Base-by-base conservation (phyloP, 2,797 vertebrate genomes). In the Clarias pachynema region DNA sequence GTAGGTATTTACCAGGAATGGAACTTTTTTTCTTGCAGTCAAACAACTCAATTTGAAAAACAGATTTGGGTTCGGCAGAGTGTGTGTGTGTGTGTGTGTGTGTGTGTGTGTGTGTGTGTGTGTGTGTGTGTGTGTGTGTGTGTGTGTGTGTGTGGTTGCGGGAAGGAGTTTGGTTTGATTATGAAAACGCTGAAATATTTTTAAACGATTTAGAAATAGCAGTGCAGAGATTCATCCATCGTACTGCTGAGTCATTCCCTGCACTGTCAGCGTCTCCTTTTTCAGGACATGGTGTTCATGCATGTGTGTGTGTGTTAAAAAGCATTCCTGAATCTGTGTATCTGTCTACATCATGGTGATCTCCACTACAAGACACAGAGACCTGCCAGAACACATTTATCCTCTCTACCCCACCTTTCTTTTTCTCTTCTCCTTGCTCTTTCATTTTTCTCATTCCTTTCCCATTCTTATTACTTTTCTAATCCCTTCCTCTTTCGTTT, bases 331-430 rank as follows among this genome's bases (percentile, higher is more conserved):
- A 2, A 12, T 44, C 44, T 82, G 40, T 81, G 57, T 75, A 16
- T 80, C 37, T 83, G 29, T 85, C 29, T 60, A 40, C 26, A 81
- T 85, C 66, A 89, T 85, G 87, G 83, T 86, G 72, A 88, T 86
- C 81, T 81, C 60, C 7, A 75, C 63, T 81, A 82, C 74, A 85
- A 59, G 29, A 62, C 59, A 9, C 75, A 75, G 53, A 65, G 34
- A 81, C 34, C 66, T 77, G 44, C 26, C 53, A 77, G 57, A 44
- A 10, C 31, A n/a, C 20, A n/a, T 62, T 62, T 60, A 60, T 62
- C 34, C 31, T 37, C 2, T 6, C 20, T 16, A 60, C 70, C 26
- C 8, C 53, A 57, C 53, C 16, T 63, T n/a, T 86, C 18, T 31
- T 75, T 68, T n/a, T 68, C 40, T 49, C 34, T 62, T 65, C 49